A percentile compares a stretch with the other conserved stretches of the same genome.
Evolutionary conservation across 1,140 invertebrate genomes (phyloP).

Genomic region (Drosophila mojavensis): DNA sequence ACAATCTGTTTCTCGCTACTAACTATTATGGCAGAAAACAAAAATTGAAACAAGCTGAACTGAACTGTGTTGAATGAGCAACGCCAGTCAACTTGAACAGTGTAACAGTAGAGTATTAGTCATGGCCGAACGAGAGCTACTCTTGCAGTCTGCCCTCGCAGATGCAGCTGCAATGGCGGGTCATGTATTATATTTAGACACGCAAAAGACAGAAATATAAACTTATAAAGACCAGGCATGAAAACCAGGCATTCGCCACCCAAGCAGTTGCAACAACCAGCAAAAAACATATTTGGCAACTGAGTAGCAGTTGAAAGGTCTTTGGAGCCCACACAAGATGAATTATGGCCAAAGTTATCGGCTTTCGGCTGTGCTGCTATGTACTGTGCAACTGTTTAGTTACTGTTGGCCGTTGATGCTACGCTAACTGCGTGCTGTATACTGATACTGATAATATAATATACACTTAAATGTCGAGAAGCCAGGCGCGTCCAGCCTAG

Average conservation of each 20-base stretch:
- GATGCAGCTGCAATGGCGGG: slow-evolving; percentile 10
- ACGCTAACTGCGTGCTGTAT: slow-evolving; percentile 34
- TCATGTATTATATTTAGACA: slow-evolving; percentile 79
- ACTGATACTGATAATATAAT: slow-evolving; percentile 65
- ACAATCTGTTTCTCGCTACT: slow-evolving; percentile 75
- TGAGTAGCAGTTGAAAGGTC: slow-evolving; percentile 77
- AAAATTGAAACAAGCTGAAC: slow-evolving; percentile 74
- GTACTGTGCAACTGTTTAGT: slow-evolving; percentile 40
- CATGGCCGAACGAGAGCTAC: slow-evolving; percentile 25
- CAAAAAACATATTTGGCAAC: slow-evolving; percentile 71
- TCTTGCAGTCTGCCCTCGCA: slow-evolving; percentile 31
- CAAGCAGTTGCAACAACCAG: slow-evolving; percentile 43
- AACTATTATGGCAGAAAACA: slow-evolving; percentile 49
- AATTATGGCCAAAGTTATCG: slow-evolving; percentile 76
- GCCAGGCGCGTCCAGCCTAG: not conserved
- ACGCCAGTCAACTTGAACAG: slow-evolving; percentile 60
- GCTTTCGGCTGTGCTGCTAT: slow-evolving; percentile 9
- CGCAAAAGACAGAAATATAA: slow-evolving; percentile 73
- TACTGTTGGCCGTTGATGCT: slow-evolving; percentile 16
- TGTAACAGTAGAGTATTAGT: slow-evolving; percentile 47
- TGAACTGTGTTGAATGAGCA: slow-evolving; percentile 37
- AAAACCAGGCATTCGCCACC: slow-evolving; percentile 5
- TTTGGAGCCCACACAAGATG: slow-evolving; percentile 58
- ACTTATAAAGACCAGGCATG: slow-evolving; percentile 67
- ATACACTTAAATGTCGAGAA: slow-evolving; percentile 10